Base-by-base conservation (phyloP, 2,797 vertebrate genomes). In the Amblyopsis hoosieri region DNA sequence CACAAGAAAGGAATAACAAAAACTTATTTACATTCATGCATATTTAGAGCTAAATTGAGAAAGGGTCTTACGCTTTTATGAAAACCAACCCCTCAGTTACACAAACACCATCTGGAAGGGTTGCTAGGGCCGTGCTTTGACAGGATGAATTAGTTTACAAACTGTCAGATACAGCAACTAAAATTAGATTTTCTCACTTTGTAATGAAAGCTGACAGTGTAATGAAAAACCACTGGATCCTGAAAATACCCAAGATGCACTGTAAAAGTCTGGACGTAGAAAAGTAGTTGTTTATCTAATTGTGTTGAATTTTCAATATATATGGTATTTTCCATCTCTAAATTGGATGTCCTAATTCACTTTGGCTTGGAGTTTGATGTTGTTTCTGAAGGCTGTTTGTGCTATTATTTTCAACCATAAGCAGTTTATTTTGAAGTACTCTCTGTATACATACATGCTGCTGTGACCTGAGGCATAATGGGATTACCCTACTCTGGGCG, bases 61-160 rank as follows among this genome's bases (percentile, higher is more conserved):
- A 8, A 68, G 66, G 75, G 76, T 71, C 74, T 62, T 45, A 61
- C 65, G 71, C 58, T 23, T 56, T 68, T 54, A 12, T 51, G 66
- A 81, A 82, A 86, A 86, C 75, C 81, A 87, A 88, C 78, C 72
- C 76, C 78, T 73, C 64, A 68, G 69, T 88, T 85, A 81, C 82
- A 85, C 81, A 89, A 91, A 91, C 88, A 90, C 89, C 92, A 93
- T 91, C 90, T 93, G 92, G 63, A 83, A 64, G 69, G 74, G 85
- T 89, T 88, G 78, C 82, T 58, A 23, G 65, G 61, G 75, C 73
- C 80, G 76, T 83, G 87, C 87, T 84, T 87, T 89, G 87, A 91
- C 90, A 87, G 87, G 82, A 85, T 72, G 79, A 91, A 89, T 91
- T 89, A 90, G 80, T 88, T 65, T 85, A 85, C 87, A 85, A 85